Evolutionary conservation across 2,113 vertebrate genomes (phyloP).

Genomic region (Trogon melanurus): DNA sequence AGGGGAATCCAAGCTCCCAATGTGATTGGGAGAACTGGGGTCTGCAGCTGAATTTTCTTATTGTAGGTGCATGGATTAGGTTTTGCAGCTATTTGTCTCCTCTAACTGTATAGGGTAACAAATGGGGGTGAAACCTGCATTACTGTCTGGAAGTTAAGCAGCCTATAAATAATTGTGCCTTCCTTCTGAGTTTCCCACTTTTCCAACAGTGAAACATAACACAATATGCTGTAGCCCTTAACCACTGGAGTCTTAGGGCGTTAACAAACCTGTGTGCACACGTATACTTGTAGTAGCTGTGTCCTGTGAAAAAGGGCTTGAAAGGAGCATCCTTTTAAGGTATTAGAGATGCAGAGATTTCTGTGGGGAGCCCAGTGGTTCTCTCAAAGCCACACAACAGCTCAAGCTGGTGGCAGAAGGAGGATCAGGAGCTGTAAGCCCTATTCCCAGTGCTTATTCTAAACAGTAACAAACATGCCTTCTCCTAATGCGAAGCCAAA

Average conservation of each 20-base stretch:
- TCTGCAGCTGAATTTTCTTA: not conserved
- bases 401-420: not conserved
- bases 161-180: not conserved
- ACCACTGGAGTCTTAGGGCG: not conserved
- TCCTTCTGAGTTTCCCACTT: not conserved
- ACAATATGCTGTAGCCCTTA: not conserved
- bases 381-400: not conserved
- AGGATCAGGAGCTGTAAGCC: not conserved
- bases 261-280: not conserved
- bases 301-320: not conserved
- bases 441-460: not conserved
- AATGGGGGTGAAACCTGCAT: not conserved
- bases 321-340: not conserved
- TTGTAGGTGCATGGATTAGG: not conserved
- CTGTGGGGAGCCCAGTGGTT: not conserved
- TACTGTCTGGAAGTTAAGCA: not conserved
- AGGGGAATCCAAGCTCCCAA: not conserved
- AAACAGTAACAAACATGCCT: not conserved
- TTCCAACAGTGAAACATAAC: not conserved
- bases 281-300: rapidly evolving
- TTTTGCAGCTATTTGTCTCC: not conserved
- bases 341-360: not conserved
- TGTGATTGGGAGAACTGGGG: not conserved
- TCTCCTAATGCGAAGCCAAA: not conserved
- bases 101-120: not conserved